phyloP scores from a whole-genome alignment of 2,113 vertebrate genomes.

The Pelecanoides urinatrix region DNA sequence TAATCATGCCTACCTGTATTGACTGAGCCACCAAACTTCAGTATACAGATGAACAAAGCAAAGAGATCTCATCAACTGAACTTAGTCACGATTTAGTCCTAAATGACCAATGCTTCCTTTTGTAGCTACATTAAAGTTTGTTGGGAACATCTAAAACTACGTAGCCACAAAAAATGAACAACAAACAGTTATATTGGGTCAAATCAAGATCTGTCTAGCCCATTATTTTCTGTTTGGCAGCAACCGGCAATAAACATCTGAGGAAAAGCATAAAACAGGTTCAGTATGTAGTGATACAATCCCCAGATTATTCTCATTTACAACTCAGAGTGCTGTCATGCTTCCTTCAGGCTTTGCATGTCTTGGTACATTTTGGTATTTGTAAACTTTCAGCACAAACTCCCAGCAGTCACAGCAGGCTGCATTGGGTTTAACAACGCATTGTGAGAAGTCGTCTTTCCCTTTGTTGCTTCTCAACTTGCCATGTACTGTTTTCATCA shows the following conservation, averaged over 20 bases:
- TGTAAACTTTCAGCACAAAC: not conserved
- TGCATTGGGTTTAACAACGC: accelerated
- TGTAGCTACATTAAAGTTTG: not conserved
- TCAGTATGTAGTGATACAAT: not conserved
- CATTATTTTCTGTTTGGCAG: not conserved
- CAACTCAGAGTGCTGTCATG: not conserved
- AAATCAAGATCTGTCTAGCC: not conserved
- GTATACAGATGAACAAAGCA: not conserved
- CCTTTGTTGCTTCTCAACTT: not conserved
- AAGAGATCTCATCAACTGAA: not conserved
- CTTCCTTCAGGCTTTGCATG: not conserved
- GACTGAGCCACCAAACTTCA: not conserved
- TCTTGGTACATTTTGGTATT: not conserved
- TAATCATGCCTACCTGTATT: not conserved
- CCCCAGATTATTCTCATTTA: not conserved
- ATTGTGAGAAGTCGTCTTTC: not conserved
- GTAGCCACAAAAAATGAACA: not conserved
- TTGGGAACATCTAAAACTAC: not conserved
- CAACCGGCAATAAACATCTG: not conserved
- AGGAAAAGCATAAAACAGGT: not conserved
- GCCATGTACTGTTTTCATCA: not conserved
- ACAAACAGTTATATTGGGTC: not conserved
- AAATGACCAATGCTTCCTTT: not conserved
- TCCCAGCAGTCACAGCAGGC: not conserved
- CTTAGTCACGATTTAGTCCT: not conserved